Conservation (phyloP, 2,797 vertebrate species). For the Coregonus sp. region DNA sequence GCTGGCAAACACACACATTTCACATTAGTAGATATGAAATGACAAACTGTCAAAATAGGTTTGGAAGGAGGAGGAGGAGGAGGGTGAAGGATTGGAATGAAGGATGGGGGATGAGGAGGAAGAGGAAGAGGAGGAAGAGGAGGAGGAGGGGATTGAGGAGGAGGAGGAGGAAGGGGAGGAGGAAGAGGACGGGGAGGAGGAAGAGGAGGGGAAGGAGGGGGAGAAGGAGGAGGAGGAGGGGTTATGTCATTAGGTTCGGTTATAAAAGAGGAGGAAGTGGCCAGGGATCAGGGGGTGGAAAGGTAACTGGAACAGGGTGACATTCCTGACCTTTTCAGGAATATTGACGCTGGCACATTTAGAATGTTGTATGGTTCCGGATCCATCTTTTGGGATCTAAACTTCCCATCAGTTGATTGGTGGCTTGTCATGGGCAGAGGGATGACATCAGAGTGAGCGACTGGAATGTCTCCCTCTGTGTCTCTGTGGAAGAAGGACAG, state of each 20-base stretch:
- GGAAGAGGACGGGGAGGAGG: too few species aligned
- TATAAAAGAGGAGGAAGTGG: background rate
- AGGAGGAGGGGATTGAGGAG: background rate
- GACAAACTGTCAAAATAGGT: background rate
- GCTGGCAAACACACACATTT: background rate
- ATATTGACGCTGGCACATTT: background rate
- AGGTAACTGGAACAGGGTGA: background rate
- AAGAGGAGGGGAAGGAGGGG: too few species aligned
- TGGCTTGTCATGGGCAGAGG: background rate
- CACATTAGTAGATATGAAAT: background rate
- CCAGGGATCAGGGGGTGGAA: background rate
- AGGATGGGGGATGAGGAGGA: background rate
- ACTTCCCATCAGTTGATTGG: background rate
- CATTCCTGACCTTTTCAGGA: constrained; percentile 1
- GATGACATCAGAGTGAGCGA: background rate
- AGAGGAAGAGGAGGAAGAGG: background rate
- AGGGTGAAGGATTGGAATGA: background rate
- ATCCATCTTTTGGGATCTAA: background rate
- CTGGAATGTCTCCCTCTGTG: background rate
- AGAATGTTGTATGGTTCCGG: background rate
- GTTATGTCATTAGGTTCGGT: background rate
- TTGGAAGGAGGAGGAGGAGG: background rate
- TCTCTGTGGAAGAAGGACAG: constrained; percentile 6
- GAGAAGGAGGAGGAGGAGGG: too few species aligned
- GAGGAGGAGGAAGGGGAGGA: too few species aligned